Evolutionary conservation across 2,797 vertebrate genomes (phyloP).

Genomic region (Lepidocolaptes lacrymiger): DNA sequence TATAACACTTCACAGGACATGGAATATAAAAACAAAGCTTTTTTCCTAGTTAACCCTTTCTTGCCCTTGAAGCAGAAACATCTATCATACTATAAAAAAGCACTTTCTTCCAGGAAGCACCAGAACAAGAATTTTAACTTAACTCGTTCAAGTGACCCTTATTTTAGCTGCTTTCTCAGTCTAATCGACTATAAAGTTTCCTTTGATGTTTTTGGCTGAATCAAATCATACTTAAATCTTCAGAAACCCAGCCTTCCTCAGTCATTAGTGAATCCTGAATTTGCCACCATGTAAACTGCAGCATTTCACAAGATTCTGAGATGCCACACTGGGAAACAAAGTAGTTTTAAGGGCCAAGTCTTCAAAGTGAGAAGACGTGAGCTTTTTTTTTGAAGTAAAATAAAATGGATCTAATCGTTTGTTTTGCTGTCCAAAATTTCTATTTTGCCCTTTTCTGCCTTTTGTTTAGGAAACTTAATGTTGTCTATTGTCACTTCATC

Average conservation of each 20-base stretch:
- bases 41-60: not conserved
- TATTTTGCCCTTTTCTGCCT: constrained; percentile 80
- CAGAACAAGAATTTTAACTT: not conserved
- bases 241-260: not conserved
- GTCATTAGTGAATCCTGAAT: not conserved
- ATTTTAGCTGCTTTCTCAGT: not conserved
- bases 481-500: constrained; percentile 79
- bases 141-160: not conserved
- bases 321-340: not conserved
- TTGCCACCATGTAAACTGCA: not conserved
- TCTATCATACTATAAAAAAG: not conserved
- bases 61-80: not conserved
- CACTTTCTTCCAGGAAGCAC: not conserved
- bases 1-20: not conserved
- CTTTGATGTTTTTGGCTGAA: not conserved
- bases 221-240: not conserved
- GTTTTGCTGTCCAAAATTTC: constrained; percentile 79
- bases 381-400: not conserved
- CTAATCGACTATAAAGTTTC: not conserved
- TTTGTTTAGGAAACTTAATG: constrained; percentile 81
- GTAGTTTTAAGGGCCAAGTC: not conserved
- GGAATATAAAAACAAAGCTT: not conserved
- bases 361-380: not conserved
- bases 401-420: constrained; percentile 30
- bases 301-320: not conserved